Base-by-base conservation (phyloP, 2,888 invertebrate genomes). In the Phortica okadai region DNA sequence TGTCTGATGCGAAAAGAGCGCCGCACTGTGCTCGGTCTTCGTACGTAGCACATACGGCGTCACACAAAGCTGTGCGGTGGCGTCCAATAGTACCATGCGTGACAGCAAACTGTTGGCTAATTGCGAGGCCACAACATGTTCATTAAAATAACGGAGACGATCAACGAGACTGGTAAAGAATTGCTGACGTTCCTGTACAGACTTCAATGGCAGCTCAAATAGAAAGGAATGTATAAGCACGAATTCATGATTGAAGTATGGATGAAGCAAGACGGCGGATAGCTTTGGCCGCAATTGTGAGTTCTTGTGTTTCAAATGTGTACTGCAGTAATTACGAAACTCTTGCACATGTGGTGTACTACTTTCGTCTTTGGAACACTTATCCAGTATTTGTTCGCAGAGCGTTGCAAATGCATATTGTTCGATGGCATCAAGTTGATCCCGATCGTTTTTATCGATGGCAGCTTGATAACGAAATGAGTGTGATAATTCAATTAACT, bases 221-320 rank as follows among this genome's bases (percentile, higher is more conserved):
- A 98, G 92, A 91, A 97, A 97, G 80, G 95, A 95, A 89, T 97
- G 95, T 82, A 97, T 95, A 33, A 93, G 92, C 78, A 97, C 95
- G 89, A 97, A 97, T 86, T 97, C 96, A 88, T 97, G 96, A 84
- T 95, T 96, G 88, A 96, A 97, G 91, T 96, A 96, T 67, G 94
- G 94, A 91, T 97, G 96, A 74, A 93, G 91, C 2, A 96, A 91
- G 45, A 96, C 92, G 33, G 93, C 93, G 7, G 93, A 93, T 50
- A 97, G 92, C 79, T 93, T 93, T 4, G 96, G 96, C 75, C 97
- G 93, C 82, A 93, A 91, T 56, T 92, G 90, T 8, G 95, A 93
- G 83, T 95, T 94, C 74, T 92, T 89, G 88, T 95, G 94, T 87
- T 96, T 94, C 75, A 97, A 92, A 83, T 93, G 93, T 73, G 93